Base-by-base conservation (phyloP, 92 coral and sea anemone species). In the Zoanthus sansibaricus region DNA sequence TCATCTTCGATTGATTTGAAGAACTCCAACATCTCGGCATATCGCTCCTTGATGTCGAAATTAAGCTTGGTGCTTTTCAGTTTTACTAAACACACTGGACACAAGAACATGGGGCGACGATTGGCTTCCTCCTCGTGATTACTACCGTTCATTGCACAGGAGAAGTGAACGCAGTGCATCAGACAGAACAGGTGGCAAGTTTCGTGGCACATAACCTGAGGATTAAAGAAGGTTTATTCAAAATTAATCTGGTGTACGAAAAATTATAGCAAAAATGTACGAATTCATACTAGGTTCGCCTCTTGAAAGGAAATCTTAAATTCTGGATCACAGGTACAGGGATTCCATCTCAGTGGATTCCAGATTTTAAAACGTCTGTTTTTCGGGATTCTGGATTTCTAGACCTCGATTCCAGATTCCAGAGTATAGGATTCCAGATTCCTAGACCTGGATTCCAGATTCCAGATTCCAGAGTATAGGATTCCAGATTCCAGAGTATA, bases 201-300 rank as follows among this genome's bases (percentile, higher is more conserved):
- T 74, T 89, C 92, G 62, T 89, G 92, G 49, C 86, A 78, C 92
- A 89, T 89, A 16, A 89, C 92, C 92, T 89, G 46, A 62, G n/a
- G 30, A 62, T 17, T 7, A 16, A 16, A 62, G 15, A 52, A 52
- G 12, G 8, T 3, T 52, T 1, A 9, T 2, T 52, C 59, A 52
- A 9, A 3, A 52, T 52, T 14, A 52, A 9, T 9, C 11, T 14
- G 12, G 15, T 52, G 2, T 2, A 6, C 11, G 15, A 9, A 52
- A 52, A 9, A 0, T 6, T 52, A 9, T 6, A 9, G 12, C 59
- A 52, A 14, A 52, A 14, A 52, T 52, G 42, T 33, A 33, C 42
- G 3, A 33, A 33, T 0, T 33, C 42, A 33, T 33, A 33, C 42
- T 33, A 33, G 42, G 42, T 33, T 33, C 0, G 42, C 3, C 42